Evolutionary conservation across 2,797 vertebrate species (phyloP).

Genomic region (Thaleichthys pacificus): DNA sequence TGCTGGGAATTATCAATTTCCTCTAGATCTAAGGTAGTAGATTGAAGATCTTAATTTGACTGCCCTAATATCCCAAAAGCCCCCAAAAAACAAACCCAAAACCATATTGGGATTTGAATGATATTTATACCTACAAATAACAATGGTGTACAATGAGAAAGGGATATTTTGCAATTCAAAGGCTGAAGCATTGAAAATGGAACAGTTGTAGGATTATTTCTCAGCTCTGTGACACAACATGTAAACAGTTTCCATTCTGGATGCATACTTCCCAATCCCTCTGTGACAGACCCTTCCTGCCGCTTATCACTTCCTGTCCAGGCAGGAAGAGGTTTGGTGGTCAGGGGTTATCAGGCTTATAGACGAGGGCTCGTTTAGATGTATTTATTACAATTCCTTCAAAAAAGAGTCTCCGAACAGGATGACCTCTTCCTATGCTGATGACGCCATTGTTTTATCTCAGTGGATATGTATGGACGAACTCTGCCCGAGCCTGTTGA

Average conservation of each 20-base stretch:
- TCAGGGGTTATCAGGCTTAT: conserved; percentile 58
- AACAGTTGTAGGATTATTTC: too few relatives aligned
- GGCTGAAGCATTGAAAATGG: background rate
- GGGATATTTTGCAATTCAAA: too few relatives aligned
- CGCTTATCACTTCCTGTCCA: conserved; percentile 61
- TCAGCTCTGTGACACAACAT: background rate
- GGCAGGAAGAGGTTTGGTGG: conserved; percentile 59
- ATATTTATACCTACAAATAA: too few relatives aligned
- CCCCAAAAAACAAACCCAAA: background rate
- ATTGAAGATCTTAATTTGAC: too few relatives aligned
- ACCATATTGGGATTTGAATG: too few relatives aligned
- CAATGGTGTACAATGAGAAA: too few relatives aligned
- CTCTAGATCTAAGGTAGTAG: too few relatives aligned
- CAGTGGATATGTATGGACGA: too few relatives aligned
- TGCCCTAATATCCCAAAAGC: background rate
- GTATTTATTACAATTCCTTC: conserved; percentile 22
- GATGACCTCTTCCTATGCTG: conserved; percentile 5
- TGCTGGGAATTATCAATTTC: too few relatives aligned
- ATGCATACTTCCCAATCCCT: conserved; percentile 33
- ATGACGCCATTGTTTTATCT: background rate
- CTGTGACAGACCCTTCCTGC: conserved; percentile 59
- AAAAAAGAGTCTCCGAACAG: background rate
- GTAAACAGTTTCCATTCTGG: background rate
- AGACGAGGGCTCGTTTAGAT: conserved; percentile 41
- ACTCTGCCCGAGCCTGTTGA: background rate